Conservation (phyloP, 2,113 vertebrate genomes). For the Apteryx owenii region DNA sequence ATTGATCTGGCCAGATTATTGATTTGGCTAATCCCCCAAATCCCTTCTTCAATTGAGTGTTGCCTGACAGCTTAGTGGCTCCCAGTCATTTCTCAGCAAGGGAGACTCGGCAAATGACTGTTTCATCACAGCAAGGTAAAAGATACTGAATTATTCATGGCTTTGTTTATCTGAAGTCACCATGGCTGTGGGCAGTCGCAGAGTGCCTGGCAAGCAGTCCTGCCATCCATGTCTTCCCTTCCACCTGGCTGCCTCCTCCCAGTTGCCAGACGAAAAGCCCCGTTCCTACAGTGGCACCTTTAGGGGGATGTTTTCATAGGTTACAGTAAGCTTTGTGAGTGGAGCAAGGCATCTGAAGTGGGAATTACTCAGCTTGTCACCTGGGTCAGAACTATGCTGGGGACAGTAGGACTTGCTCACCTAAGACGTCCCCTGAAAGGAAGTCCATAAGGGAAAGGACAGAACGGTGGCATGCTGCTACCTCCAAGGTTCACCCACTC, state of each 20-base stretch:
- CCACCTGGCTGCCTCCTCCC: neutral
- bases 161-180: neutral
- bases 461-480: neutral
- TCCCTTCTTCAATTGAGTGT: neutral
- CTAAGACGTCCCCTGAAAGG: no score
- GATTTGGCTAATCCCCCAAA: neutral
- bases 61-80: slow-evolving; percentile 5
- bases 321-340: neutral
- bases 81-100: neutral
- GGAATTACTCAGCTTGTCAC: neutral
- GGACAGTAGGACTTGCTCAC: neutral
- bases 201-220: neutral
- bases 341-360: neutral
- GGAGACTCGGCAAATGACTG: neutral
- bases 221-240: neutral
- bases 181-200: neutral
- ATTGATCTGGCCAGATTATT: neutral
- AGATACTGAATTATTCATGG: neutral
- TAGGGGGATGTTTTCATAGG: neutral
- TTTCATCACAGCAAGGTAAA: neutral
- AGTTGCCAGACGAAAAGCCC: neutral
- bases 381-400: neutral
- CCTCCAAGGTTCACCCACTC: neutral
- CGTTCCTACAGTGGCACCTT: accelerated
- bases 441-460: accelerated